Percentiles rank a stretch among this genome's conserved stretches.
phyloP scores from a whole-genome alignment of 2,888 invertebrate genomes.

The Cheilosia scutellata region DNA sequence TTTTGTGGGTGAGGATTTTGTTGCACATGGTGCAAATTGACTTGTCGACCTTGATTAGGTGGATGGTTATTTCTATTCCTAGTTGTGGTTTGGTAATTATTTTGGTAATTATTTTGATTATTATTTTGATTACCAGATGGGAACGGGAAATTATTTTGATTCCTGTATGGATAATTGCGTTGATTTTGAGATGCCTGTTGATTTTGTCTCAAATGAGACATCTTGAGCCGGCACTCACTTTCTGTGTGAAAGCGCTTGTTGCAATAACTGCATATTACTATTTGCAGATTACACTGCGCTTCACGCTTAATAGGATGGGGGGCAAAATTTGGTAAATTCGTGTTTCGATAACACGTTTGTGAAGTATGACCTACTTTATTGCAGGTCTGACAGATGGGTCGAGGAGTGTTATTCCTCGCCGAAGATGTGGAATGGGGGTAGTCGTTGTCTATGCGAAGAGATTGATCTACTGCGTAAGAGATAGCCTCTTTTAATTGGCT shows the following conservation, averaged over 20 bases:
- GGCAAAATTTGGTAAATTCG: background rate
- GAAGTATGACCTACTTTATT: background rate
- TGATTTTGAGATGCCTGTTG: background rate
- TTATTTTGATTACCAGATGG: too few species aligned
- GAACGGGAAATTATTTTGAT: too few species aligned
- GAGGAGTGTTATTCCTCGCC: background rate
- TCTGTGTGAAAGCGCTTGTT: background rate
- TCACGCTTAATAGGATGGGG: background rate
- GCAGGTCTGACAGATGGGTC: slow-evolving; percentile 5
- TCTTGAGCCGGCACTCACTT: too few species aligned
- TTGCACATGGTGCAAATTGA: slow-evolving; percentile 1
- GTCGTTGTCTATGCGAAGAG: background rate
- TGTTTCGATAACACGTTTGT: too few species aligned
- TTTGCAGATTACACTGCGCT: background rate
- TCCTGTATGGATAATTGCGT: too few species aligned
- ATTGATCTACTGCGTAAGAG: slow-evolving; percentile 1
- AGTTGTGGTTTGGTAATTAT: background rate
- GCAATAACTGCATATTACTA: background rate
- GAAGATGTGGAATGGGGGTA: background rate
- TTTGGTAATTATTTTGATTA: too few species aligned
- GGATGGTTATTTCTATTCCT: too few species aligned
- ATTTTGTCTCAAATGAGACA: background rate
- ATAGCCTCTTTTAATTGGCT: slow-evolving; percentile 5
- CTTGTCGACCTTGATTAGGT: background rate
- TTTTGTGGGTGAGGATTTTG: background rate